Evolutionary conservation across 2,888 invertebrate species (phyloP).

Genomic region (Temnothorax rugatulus): DNA sequence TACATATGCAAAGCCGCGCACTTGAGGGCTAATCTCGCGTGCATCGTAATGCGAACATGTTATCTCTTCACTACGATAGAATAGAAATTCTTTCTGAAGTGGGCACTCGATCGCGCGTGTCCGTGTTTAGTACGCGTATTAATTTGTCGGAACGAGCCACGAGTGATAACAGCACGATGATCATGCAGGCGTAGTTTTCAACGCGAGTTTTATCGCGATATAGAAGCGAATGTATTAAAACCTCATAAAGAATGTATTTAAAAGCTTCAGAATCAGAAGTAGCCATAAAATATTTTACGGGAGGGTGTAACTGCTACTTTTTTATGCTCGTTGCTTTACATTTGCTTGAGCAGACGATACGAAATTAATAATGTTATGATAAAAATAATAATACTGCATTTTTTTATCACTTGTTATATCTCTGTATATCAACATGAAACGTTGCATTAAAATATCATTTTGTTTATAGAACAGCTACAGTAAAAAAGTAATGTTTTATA

Average conservation of each 20-base stretch:
- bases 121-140: background rate
- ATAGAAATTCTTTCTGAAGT: background rate
- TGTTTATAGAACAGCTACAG: background rate
- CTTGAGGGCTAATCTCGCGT: background rate
- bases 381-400: background rate
- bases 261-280: slow-evolving; percentile 20
- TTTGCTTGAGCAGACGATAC: slow-evolving; percentile 1
- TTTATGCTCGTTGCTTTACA: background rate
- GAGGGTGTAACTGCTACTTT: background rate
- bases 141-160: slow-evolving; percentile 22
- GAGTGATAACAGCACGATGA: slow-evolving; percentile 21
- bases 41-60: background rate
- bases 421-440: background rate
- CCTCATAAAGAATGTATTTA: background rate
- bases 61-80: background rate
- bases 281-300: slow-evolving; percentile 8
- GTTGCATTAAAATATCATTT: background rate
- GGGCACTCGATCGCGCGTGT: background rate
- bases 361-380: background rate
- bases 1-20: too few species aligned
- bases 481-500: background rate
- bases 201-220: slow-evolving; percentile 34
- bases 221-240: slow-evolving; percentile 12
- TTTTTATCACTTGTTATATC: background rate
- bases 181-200: slow-evolving; percentile 16